These are phyloP conservation scores for Epinephelus coioides DNA, from an alignment of 2,797 vertebrate species.

Conservation along the genomic window DNA sequence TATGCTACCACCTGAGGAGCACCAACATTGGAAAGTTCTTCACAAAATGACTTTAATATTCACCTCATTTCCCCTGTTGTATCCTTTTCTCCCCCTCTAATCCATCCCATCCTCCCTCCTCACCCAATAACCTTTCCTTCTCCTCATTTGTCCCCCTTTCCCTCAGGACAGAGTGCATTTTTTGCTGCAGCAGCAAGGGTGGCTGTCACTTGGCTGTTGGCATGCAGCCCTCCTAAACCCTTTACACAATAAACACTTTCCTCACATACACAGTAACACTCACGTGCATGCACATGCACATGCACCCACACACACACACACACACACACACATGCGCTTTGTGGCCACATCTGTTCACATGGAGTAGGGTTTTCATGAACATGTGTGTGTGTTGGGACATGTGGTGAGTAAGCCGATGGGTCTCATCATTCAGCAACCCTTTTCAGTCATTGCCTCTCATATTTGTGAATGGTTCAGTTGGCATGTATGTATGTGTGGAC, in stretches of 20 bases:
- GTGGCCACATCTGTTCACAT: slow-evolving; percentile 74
- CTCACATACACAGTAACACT: slow-evolving; percentile 28
- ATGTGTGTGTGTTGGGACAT: slow-evolving; percentile 68
- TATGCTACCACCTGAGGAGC: neutral
- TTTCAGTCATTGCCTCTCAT: slow-evolving; percentile 48
- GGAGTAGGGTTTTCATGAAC: slow-evolving; percentile 60
- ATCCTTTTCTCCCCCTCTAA: neutral
- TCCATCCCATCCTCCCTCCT: neutral
- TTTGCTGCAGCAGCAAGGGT: slow-evolving; percentile 29
- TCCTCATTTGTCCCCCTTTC: slow-evolving; percentile 5
- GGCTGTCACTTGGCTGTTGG: slow-evolving; percentile 62
- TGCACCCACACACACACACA: slow-evolving; percentile 8
- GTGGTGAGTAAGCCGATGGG: slow-evolving; percentile 47
- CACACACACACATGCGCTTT: slow-evolving; percentile 28
- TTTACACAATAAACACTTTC: slow-evolving; percentile 64
- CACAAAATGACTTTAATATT: neutral
- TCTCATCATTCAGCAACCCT: slow-evolving; percentile 56
- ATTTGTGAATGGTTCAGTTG: slow-evolving; percentile 16
- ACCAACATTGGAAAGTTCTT: rapidly evolving
- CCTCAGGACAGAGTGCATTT: slow-evolving; percentile 3
- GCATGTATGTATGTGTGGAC: neutral
- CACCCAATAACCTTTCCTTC: slow-evolving; percentile 8
- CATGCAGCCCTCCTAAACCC: slow-evolving; percentile 62
- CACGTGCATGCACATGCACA: slow-evolving; percentile 19
- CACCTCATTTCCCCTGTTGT: neutral